These are phyloP conservation scores for Schizopygopsis malacanthus DNA, from an alignment of 2,797 vertebrate genomes.

Conservation along the genomic window DNA sequence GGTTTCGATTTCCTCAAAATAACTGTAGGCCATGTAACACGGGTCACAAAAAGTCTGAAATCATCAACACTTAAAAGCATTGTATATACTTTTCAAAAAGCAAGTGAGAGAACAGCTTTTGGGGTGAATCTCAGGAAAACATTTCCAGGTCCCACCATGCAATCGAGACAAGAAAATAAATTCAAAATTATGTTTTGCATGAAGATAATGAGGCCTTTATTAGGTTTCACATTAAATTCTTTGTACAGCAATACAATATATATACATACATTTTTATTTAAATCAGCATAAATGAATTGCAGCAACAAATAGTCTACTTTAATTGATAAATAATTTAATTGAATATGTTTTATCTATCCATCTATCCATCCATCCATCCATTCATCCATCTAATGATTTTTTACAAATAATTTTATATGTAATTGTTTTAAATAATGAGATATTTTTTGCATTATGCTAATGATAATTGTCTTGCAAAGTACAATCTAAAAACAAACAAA, in stretches of 20 bases:
- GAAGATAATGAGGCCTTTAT: not conserved
- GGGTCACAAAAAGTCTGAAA: conserved; percentile 44
- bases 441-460: not conserved
- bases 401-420: no score
- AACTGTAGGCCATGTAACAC: conserved; percentile 32
- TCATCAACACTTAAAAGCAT: conserved; percentile 42
- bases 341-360: not conserved
- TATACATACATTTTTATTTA: not conserved
- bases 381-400: no score
- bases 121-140: not conserved
- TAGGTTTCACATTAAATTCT: not conserved
- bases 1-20: conserved; percentile 45
- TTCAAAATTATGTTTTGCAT: not conserved
- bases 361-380: not conserved
- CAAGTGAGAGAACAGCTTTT: conserved; percentile 23
- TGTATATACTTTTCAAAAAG: conserved; percentile 28
- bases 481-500: no score
- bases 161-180: not conserved
- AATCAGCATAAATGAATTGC: not conserved
- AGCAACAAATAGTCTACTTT: not conserved
- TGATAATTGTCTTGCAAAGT: not conserved
- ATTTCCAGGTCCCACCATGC: not conserved
- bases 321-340: not conserved
- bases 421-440: not conserved
- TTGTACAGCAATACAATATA: not conserved